phyloP scores from a whole-genome alignment of 2,888 invertebrate species.

The Tipula unca region DNA sequence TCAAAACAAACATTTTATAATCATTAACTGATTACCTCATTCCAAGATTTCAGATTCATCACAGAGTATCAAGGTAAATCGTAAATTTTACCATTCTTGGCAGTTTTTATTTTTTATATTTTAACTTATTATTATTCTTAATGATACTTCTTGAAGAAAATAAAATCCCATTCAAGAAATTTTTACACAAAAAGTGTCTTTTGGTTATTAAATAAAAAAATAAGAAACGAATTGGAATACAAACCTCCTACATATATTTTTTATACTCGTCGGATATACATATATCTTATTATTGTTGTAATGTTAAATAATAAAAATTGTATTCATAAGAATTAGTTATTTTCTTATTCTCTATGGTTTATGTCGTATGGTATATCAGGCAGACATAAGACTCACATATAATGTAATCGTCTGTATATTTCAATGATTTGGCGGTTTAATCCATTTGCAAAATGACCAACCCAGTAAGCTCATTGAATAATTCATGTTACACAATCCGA shows the following conservation, averaged over 20 bases:
- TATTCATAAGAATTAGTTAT: neutral
- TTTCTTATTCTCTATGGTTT: neutral
- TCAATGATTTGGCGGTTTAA: neutral
- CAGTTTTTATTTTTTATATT: neutral
- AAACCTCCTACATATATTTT: neutral
- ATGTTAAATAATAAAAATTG: neutral
- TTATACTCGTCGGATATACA: neutral
- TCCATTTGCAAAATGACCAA: neutral
- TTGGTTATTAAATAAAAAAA: neutral
- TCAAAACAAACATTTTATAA: neutral
- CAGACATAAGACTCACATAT: neutral
- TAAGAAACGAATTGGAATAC: neutral
- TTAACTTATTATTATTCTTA: neutral
- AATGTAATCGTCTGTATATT: neutral
- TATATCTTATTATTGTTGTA: neutral
- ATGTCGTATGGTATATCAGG: neutral
- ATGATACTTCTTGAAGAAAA: neutral
- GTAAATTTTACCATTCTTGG: neutral
- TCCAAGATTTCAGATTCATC: neutral
- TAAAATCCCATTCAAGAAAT: neutral
- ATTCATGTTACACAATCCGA: neutral
- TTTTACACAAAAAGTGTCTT: slow-evolving; percentile 8
- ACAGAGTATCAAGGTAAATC: neutral
- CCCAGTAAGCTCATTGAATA: neutral
- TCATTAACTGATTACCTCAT: neutral